These are phyloP conservation scores for Emydoidea blandingii DNA, from an alignment of 2,797 vertebrate species.

Conservation along the genomic window DNA sequence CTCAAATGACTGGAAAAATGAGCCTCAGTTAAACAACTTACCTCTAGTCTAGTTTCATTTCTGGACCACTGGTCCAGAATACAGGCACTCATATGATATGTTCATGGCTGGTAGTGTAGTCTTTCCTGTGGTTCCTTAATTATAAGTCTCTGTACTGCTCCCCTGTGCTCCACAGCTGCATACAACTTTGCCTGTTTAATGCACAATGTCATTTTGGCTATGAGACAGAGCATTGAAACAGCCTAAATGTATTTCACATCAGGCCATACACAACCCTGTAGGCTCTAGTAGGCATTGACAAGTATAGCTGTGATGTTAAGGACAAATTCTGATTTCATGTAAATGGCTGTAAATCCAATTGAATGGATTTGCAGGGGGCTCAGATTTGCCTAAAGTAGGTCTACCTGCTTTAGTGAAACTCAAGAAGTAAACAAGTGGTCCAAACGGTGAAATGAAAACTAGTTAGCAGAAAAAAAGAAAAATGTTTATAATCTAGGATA, in stretches of 20 bases:
- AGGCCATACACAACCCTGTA: background rate
- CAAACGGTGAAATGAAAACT: background rate
- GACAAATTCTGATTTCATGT: background rate
- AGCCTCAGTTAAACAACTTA: background rate
- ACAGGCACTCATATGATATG: background rate
- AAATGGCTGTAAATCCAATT: background rate
- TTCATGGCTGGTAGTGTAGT: background rate
- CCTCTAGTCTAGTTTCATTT: conserved; percentile 13
- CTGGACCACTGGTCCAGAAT: background rate
- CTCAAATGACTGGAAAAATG: background rate
- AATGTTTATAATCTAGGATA: background rate
- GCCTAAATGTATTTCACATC: background rate
- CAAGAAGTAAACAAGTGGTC: background rate
- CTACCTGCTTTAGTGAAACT: background rate
- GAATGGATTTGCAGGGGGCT: background rate
- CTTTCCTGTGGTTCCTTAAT: background rate
- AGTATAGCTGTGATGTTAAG: background rate
- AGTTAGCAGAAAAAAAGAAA: background rate
- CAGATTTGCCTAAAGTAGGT: background rate
- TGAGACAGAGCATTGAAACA: background rate
- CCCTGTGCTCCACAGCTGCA: background rate
- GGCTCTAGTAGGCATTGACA: background rate
- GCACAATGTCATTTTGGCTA: background rate
- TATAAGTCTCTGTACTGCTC: background rate
- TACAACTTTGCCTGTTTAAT: background rate